Base-by-base conservation (phyloP, 2,797 vertebrate genomes). In the Myotis findleyi region DNA sequence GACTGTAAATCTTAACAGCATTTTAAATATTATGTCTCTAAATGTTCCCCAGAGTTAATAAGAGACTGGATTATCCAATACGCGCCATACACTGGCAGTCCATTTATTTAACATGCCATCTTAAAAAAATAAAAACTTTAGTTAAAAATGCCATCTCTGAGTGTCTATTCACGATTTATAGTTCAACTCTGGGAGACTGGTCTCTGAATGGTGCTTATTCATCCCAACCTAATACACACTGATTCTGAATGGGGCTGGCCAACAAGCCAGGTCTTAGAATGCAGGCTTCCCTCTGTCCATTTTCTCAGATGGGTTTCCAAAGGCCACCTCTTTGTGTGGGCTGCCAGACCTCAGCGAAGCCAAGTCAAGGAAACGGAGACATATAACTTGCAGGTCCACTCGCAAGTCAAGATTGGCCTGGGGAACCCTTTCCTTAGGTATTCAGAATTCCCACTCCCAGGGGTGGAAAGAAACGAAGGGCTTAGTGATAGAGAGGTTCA, bases 91-190 rank as follows among this genome's bases (percentile, higher is more conserved):
- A 71, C 7, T 53, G 55, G 86, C 44, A 83, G 51, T n/a, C 51
- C 81, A 64, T 95, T 95, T 96, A 97, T 96, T 95, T 72, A 84
- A 96, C 92, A 95, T 59, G 44, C 7, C 89, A 95, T 72, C 68
- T 87, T 84, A 66, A 92, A 96, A 96, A 96, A 96, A 83, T 51
- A 87, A 93, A 91, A 89, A 76, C n/a, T 85, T 96, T 94, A 94
- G 95, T 95, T 94, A 84, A 93, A 89, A 66, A 79, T 96, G 93
- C 83, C 93, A 95, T 83, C 55, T 81, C 72, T 27, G 13, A 82
- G 80, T 71, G 87, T 77, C 95, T 95, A 53, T 91, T 84, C 73
- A 81, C 83, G 87, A 96, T 94, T 93, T 87, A 93, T 53, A 81
- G 66, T 55, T 69, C 66, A 94, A 73, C 68, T 88, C 59, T 57